Percentiles rank a stretch among this genome's conserved stretches.
phyloP scores from a whole-genome alignment of 2,888 invertebrate species.

The Portevinia maculata region DNA sequence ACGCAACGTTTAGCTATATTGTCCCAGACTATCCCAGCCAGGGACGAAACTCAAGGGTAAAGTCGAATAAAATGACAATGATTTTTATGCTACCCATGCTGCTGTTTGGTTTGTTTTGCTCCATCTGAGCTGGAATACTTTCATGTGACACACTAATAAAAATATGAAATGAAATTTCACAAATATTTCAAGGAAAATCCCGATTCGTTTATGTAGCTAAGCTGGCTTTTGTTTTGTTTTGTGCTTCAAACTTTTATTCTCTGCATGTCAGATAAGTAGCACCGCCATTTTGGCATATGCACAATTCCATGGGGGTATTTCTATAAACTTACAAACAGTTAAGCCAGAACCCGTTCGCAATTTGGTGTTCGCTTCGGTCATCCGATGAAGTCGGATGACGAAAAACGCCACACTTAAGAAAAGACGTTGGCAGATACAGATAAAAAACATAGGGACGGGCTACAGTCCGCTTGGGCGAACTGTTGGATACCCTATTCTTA shows the following conservation, averaged over 20 bases:
- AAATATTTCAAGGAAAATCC: constrained; percentile 59
- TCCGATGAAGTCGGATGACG: too few species aligned
- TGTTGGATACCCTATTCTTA: too few species aligned
- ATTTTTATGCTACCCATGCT: constrained; percentile 34
- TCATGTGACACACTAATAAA: constrained; percentile 40
- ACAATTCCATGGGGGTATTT: too few species aligned
- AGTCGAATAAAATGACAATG: constrained; percentile 44
- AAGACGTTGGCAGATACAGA: too few species aligned
- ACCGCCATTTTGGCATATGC: too few species aligned
- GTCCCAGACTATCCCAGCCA: constrained; percentile 9
- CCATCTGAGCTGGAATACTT: constrained; percentile 10
- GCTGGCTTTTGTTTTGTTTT: not conserved
- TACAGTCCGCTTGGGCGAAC: too few species aligned
- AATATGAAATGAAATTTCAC: constrained; percentile 60
- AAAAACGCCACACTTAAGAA: too few species aligned
- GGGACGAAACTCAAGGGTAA: constrained; percentile 26
- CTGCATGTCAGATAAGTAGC: not conserved
- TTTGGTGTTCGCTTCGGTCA: too few species aligned
- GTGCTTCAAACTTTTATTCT: not conserved
- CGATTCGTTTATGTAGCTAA: constrained; percentile 4
- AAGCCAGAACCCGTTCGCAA: too few species aligned
- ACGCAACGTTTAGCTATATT: constrained; percentile 10
- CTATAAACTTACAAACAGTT: too few species aligned
- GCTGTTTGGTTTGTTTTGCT: constrained; percentile 10
- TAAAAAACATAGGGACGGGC: too few species aligned